Percentiles rank a stretch among this genome's conserved stretches.
Conservation (phyloP, 2,113 vertebrate species). For the Noctilio leporinus region DNA sequence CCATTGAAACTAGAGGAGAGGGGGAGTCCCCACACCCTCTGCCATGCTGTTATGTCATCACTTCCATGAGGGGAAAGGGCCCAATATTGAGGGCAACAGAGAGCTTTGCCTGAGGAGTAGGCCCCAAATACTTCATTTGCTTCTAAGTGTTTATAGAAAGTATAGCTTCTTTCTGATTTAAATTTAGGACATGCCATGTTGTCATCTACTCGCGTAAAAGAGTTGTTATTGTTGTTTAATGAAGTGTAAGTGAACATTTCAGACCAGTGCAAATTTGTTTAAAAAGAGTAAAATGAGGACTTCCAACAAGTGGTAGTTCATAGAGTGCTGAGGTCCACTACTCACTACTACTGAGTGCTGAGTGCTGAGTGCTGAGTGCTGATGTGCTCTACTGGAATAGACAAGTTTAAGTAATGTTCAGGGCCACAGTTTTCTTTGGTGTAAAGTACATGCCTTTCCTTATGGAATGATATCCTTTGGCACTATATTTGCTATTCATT, state of each 20-base stretch:
- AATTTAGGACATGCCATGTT: background rate
- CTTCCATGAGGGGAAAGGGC: background rate
- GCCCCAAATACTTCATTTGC: background rate
- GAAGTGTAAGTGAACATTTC: background rate
- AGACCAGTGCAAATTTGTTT: background rate
- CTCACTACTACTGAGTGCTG: no score
- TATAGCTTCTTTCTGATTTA: background rate
- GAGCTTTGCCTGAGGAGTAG: background rate
- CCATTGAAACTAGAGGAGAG: rapidly evolving
- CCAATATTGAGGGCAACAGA: background rate
- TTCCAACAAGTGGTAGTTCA: background rate
- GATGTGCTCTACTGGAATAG: background rate
- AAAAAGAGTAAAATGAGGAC: background rate
- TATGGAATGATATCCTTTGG: background rate
- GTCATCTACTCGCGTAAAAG: background rate
- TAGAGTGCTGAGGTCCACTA: background rate
- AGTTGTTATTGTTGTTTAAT: background rate
- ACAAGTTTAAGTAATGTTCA: background rate
- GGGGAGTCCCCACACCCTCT: background rate
- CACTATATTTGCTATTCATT: background rate
- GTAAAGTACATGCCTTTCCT: background rate
- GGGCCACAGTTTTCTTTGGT: background rate
- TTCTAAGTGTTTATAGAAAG: background rate
- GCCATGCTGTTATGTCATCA: background rate
- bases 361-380: no score